These are phyloP conservation scores for Aplysina aerophoba DNA, from an alignment of 37 sponge, comb jelly and placozoan genomes.

Conservation along the genomic window DNA sequence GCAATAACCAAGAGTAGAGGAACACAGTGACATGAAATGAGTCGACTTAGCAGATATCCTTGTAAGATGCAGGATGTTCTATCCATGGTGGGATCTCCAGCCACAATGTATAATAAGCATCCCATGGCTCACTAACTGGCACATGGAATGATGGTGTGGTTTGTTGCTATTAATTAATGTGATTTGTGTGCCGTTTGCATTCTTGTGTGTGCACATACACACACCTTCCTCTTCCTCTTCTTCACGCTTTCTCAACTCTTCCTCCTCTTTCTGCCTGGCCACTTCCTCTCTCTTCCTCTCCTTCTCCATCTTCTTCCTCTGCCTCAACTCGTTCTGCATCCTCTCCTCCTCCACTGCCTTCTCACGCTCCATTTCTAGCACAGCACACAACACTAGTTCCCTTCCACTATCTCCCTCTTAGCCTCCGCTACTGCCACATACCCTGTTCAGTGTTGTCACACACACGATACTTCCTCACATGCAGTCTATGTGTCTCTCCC, in stretches of 20 bases:
- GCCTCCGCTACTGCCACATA: neutral
- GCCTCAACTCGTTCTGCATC: slow-evolving; percentile 29
- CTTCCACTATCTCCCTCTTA: neutral
- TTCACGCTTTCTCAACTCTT: slow-evolving; percentile 17
- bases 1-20: too few species aligned
- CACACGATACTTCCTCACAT: neutral
- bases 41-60: too few species aligned
- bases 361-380: slow-evolving; percentile 38
- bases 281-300: slow-evolving; percentile 28
- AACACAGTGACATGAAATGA: too few species aligned
- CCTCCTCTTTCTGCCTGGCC: slow-evolving; percentile 22
- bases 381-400: neutral
- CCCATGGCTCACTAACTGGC: neutral
- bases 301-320: slow-evolving; percentile 44
- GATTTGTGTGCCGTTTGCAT: neutral
- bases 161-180: neutral
- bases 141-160: neutral
- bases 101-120: neutral
- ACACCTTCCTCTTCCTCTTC: slow-evolving; percentile 4
- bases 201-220: neutral
- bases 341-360: slow-evolving; percentile 36
- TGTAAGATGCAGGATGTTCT: too few species aligned
- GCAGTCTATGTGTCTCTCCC: neutral
- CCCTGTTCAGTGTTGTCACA: neutral
- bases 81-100: neutral